These are phyloP conservation scores for Aphodius sticticus DNA, from an alignment of 2,888 invertebrate genomes.

Conservation along the genomic window DNA sequence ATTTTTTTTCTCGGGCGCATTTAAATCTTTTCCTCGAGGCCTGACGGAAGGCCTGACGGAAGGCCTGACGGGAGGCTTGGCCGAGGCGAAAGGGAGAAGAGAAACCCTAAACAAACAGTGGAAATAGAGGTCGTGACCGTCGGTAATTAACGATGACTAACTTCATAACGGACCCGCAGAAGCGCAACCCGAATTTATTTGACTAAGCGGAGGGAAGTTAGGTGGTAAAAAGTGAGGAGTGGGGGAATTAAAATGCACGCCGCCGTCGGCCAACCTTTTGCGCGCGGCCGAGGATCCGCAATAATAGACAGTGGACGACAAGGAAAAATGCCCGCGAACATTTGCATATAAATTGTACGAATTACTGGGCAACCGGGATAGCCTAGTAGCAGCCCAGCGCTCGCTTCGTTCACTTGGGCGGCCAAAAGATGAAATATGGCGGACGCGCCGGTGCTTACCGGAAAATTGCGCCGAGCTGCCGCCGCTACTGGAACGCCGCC, in stretches of 20 bases:
- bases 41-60: neutral
- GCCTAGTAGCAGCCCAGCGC: neutral
- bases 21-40: slow-evolving; percentile 13
- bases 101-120: slow-evolving; percentile 21
- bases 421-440: slow-evolving; percentile 24
- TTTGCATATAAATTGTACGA: slow-evolving; percentile 37
- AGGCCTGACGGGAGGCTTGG: neutral
- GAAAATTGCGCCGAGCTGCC: slow-evolving; percentile 15
- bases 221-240: slow-evolving; percentile 5
- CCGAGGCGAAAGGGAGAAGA: neutral
- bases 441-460: slow-evolving; percentile 23
- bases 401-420: neutral
- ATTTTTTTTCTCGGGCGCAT: slow-evolving; percentile 13
- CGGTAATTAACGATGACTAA: slow-evolving; percentile 22
- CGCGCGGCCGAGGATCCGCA: slow-evolving; percentile 17
- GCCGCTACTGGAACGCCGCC: neutral
- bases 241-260: slow-evolving; percentile 18
- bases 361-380: slow-evolving; percentile 5
- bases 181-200: slow-evolving; percentile 18
- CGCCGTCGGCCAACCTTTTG: slow-evolving; percentile 13
- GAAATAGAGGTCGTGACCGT: slow-evolving; percentile 14
- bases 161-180: slow-evolving; percentile 31
- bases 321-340: slow-evolving; percentile 15
- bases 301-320: slow-evolving; percentile 25
- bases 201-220: slow-evolving; percentile 17